Evolutionary conservation across 1,140 invertebrate species (phyloP).

Genomic region (Listronotus bonariensis): DNA sequence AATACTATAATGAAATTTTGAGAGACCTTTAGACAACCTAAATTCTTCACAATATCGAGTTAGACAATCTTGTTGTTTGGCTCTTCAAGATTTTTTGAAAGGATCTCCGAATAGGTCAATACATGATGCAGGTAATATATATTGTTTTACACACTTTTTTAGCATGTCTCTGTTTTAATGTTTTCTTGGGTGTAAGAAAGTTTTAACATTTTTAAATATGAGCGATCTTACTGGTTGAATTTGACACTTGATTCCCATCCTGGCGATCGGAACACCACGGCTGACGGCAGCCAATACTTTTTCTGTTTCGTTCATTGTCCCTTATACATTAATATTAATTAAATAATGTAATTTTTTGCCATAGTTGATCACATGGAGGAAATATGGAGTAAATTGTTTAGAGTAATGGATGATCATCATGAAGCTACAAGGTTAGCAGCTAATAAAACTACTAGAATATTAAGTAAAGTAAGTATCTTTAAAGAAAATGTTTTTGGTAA

Average conservation of each 20-base stretch:
- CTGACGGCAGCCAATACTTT: too few relatives aligned
- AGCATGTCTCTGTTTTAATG: background rate
- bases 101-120: constrained; percentile 51
- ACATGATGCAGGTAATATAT: constrained; percentile 51
- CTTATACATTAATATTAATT: too few relatives aligned
- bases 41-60: constrained; percentile 86
- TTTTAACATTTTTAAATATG: too few relatives aligned
- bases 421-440: constrained; percentile 84
- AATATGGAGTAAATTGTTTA: constrained; percentile 82
- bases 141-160: background rate
- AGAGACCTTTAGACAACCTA: constrained; percentile 80
- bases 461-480: constrained; percentile 72
- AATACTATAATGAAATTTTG: constrained; percentile 86
- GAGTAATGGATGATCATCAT: constrained; percentile 93
- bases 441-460: constrained; percentile 71
- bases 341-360: too few relatives aligned
- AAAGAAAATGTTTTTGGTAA: too few relatives aligned
- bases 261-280: too few relatives aligned
- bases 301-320: too few relatives aligned
- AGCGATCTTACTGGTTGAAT: too few relatives aligned
- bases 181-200: too few relatives aligned
- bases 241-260: too few relatives aligned
- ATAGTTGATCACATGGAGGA: constrained; percentile 64
- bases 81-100: constrained; percentile 80
- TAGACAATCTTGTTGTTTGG: constrained; percentile 87